Conservation (phyloP, 35 echinoderm and acorn worm genomes). For the Lytechinus variegatus region DNA sequence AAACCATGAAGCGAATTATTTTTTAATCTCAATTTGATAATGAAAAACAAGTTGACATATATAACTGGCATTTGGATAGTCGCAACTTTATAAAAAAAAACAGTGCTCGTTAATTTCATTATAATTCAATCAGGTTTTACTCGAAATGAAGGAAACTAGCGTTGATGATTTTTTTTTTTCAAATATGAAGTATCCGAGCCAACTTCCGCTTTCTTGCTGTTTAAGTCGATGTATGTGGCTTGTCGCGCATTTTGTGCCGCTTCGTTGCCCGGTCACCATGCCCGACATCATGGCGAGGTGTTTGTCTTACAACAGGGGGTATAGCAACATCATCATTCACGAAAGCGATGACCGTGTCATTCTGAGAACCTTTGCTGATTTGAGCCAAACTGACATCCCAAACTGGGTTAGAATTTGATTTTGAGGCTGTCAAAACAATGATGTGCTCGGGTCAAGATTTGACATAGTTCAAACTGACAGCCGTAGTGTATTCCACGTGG, state of each 20-base stretch:
- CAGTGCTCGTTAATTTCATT: not conserved
- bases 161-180: not conserved
- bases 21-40: too few relatives aligned
- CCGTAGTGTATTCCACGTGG: not conserved
- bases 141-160: not conserved
- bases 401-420: slow-evolving; percentile 13
- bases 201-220: not conserved
- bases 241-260: not conserved
- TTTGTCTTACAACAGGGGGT: slow-evolving; percentile 10
- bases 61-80: too few relatives aligned
- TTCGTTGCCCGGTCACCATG: not conserved
- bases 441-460: not conserved
- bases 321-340: not conserved
- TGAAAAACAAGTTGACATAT: too few relatives aligned
- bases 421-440: slow-evolving; percentile 5
- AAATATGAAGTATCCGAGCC: not conserved
- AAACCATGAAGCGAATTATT: too few relatives aligned
- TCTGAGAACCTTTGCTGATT: not conserved
- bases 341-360: not conserved
- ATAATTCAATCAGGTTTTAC: not conserved
- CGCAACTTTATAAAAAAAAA: too few relatives aligned
- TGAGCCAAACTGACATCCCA: not conserved
- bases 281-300: not conserved
- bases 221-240: not conserved
- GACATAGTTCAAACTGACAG: not conserved